A percentile compares a stretch with the other conserved stretches of the same genome.
phyloP scores from a whole-genome alignment of 2,888 invertebrate species.

The Ophonus ardosiacus region DNA sequence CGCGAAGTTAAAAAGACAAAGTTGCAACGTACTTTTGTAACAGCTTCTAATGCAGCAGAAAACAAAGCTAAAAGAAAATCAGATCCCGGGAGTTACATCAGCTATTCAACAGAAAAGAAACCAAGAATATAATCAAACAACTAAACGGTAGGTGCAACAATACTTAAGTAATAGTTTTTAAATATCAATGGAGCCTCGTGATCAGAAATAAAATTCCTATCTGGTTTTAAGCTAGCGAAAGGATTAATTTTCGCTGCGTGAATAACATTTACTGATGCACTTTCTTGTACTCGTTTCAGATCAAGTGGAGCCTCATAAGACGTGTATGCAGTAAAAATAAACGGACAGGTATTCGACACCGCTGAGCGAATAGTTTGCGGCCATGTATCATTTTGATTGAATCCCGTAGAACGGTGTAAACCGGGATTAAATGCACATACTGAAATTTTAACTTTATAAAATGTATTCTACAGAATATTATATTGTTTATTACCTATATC shows the following conservation, averaged over 20 bases:
- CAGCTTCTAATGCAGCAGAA: slow-evolving; percentile 82
- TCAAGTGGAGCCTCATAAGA: slow-evolving; percentile 82
- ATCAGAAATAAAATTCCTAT: slow-evolving; percentile 86
- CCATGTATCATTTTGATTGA: slow-evolving; percentile 82
- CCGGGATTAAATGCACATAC: slow-evolving; percentile 87
- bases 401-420: slow-evolving; percentile 82
- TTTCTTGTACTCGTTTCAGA: slow-evolving; percentile 78
- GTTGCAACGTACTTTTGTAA: slow-evolving; percentile 82
- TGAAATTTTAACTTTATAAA: slow-evolving; percentile 69
- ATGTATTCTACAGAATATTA: slow-evolving; percentile 31
- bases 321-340: slow-evolving; percentile 84
- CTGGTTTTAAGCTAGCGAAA: slow-evolving; percentile 84
- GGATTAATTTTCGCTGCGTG: slow-evolving; percentile 80
- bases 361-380: slow-evolving; percentile 80
- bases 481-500: slow-evolving; percentile 77
- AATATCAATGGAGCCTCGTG: slow-evolving; percentile 84
- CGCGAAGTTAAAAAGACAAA: slow-evolving; percentile 79
- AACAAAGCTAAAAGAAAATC: slow-evolving; percentile 71
- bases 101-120: slow-evolving; percentile 33
- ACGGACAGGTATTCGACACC: slow-evolving; percentile 78
- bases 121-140: slow-evolving; percentile 29
- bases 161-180: slow-evolving; percentile 83
- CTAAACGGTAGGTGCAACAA: slow-evolving; percentile 72
- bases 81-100: slow-evolving; percentile 67
- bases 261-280: slow-evolving; percentile 77